These are phyloP conservation scores for Scopus umbretta DNA, from an alignment of 2,113 vertebrate genomes.

Conservation along the genomic window DNA sequence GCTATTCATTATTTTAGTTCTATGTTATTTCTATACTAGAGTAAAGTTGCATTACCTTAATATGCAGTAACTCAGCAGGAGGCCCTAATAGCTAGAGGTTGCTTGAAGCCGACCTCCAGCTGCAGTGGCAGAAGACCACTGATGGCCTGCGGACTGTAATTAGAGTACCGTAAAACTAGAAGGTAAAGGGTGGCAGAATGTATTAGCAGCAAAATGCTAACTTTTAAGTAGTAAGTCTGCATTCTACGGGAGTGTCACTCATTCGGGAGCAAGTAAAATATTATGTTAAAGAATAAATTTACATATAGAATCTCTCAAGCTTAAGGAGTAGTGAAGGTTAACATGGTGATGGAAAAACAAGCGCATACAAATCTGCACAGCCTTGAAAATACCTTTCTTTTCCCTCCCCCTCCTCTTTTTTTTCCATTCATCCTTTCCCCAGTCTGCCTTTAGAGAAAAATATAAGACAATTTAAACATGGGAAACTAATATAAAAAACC, in stretches of 20 bases:
- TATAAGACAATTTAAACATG: conserved; percentile 57
- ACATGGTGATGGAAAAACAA: conserved; percentile 75
- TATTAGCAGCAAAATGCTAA: conserved; percentile 75
- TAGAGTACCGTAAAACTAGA: conserved; percentile 46
- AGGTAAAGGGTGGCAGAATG: conserved; percentile 53
- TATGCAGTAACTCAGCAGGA: conserved; percentile 67
- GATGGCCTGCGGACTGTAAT: conserved; percentile 44
- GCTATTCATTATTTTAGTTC: conserved; percentile 56
- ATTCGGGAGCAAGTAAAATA: conserved; percentile 72
- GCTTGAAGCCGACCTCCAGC: conserved; percentile 51
- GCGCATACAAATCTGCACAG: conserved; percentile 56
- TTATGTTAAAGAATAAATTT: conserved; percentile 76
- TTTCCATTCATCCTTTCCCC: not conserved
- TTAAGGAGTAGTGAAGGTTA: conserved; percentile 72
- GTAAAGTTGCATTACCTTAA: conserved; percentile 68
- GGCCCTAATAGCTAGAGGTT: conserved; percentile 52
- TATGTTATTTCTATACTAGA: conserved; percentile 22
- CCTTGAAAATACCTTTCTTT: conserved; percentile 14
- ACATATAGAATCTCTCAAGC: conserved; percentile 72
- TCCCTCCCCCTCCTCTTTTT: not conserved
- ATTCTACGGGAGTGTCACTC: conserved; percentile 68
- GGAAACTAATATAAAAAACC: conserved; percentile 74
- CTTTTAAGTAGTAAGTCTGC: conserved; percentile 77
- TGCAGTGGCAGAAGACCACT: conserved; percentile 49
- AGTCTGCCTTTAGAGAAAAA: conserved; percentile 40